Percentiles rank a stretch among this genome's conserved stretches.
These are phyloP conservation scores for Lepus oiostolus DNA, from an alignment of 2,797 vertebrate species.

Conservation along the genomic window DNA sequence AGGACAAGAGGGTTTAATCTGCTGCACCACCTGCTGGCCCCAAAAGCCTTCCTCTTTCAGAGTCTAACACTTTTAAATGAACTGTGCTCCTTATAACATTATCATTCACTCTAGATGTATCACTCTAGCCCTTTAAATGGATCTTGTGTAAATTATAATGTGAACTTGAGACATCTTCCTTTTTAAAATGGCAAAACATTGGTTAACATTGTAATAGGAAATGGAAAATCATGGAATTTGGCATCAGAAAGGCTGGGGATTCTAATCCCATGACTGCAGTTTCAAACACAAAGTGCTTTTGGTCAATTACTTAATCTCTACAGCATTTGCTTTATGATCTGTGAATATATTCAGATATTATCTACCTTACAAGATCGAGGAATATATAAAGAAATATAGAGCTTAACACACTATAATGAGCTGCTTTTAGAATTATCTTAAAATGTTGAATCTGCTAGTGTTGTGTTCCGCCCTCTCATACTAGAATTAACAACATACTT, in stretches of 20 bases:
- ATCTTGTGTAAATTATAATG: not conserved
- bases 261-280: not conserved
- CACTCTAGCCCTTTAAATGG: not conserved
- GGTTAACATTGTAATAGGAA: not conserved
- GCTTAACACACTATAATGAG: not conserved
- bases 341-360: not conserved
- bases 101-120: not conserved
- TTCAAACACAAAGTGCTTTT: not conserved
- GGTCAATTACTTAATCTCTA: not conserved
- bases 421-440: not conserved
- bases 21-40: too few relatives aligned
- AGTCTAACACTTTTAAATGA: constrained; percentile 5
- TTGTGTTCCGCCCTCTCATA: too few relatives aligned
- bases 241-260: not conserved
- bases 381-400: not conserved
- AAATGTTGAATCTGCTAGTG: not conserved
- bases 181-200: not conserved
- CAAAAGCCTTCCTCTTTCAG: not conserved
- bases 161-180: not conserved
- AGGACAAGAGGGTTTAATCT: not conserved
- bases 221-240: not conserved
- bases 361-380: not conserved
- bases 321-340: not conserved
- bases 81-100: not conserved
- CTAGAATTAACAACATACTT: not conserved